A percentile compares a stretch with the other conserved stretches of the same genome.
These are phyloP conservation scores for Aplocera efformata DNA, from an alignment of 2,888 invertebrate species.

Conservation along the genomic window DNA sequence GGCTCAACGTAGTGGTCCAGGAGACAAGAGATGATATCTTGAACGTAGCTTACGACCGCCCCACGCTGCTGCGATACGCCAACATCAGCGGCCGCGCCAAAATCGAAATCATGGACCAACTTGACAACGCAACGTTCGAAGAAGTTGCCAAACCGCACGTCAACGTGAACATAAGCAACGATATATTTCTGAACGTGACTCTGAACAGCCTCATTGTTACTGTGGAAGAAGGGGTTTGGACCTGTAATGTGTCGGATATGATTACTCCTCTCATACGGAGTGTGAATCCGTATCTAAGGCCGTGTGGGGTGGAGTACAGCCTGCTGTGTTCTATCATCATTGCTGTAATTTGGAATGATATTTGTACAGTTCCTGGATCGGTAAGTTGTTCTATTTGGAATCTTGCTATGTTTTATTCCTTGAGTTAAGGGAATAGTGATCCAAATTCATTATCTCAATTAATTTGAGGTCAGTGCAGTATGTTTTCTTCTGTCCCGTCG, in stretches of 20 bases:
- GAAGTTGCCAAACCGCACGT: slow-evolving; percentile 24
- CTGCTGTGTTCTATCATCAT: slow-evolving; percentile 89
- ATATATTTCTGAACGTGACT: slow-evolving; percentile 30
- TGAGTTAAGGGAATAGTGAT: no score
- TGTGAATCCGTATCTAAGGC: slow-evolving; percentile 89
- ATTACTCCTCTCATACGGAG: slow-evolving; percentile 81
- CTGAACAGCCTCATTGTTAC: slow-evolving; percentile 39
- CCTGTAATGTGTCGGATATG: slow-evolving; percentile 73
- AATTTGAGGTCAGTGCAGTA: no score
- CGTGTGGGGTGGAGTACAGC: slow-evolving; percentile 91
- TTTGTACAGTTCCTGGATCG: slow-evolving; percentile 78
- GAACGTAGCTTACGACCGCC: slow-evolving; percentile 59
- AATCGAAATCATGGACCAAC: slow-evolving; percentile 40
- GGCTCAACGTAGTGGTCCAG: slow-evolving; percentile 92
- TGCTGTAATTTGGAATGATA: slow-evolving; percentile 90
- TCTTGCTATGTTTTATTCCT: no score
- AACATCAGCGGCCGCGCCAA: slow-evolving; percentile 54
- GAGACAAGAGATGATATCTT: slow-evolving; percentile 93
- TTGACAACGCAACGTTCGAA: slow-evolving; percentile 44
- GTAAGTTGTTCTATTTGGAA: slow-evolving; percentile 45
- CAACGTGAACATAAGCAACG: slow-evolving; percentile 21
- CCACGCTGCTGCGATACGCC: slow-evolving; percentile 54
- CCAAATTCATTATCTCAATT: no score
- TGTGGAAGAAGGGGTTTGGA: slow-evolving; percentile 47
- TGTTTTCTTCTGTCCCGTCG: no score